Evolutionary conservation across 2,888 invertebrate genomes (phyloP).

Genomic region (Cyclophora albipunctata): DNA sequence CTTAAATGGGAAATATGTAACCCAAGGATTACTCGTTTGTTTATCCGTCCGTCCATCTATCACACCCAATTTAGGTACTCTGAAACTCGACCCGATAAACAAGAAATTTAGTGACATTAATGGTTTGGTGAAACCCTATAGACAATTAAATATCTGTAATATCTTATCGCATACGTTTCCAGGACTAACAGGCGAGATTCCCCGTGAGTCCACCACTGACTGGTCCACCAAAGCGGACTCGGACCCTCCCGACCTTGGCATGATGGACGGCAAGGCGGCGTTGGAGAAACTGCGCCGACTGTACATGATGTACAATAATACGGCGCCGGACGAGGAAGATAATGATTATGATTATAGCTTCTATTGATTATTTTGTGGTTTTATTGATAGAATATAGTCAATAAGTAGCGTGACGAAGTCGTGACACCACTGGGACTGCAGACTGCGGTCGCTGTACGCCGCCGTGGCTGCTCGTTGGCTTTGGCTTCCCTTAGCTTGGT

Average conservation of each 20-base stretch:
- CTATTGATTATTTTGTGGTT: slow-evolving; percentile 33
- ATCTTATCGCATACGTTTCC: not conserved
- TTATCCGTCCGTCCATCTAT: too few species aligned
- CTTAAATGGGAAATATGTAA: too few species aligned
- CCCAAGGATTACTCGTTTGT: too few species aligned
- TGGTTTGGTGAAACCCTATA: too few species aligned
- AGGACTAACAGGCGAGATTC: slow-evolving; percentile 51
- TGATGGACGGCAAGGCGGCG: slow-evolving; percentile 36
- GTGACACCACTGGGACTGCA: too few species aligned
- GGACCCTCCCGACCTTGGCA: slow-evolving; percentile 34
- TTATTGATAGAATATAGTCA: not conserved
- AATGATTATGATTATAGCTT: slow-evolving; percentile 57
- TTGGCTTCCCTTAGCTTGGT: slow-evolving; percentile 89
- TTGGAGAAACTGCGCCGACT: slow-evolving; percentile 54
- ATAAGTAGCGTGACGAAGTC: too few species aligned
- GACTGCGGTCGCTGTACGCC: slow-evolving; percentile 75
- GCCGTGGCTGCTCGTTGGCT: slow-evolving; percentile 88
- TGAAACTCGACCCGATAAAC: too few species aligned
- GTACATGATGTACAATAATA: slow-evolving; percentile 46
- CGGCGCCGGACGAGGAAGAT: slow-evolving; percentile 39
- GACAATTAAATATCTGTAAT: too few species aligned
- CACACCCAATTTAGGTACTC: too few species aligned
- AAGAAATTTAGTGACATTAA: too few species aligned
- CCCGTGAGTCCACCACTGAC: slow-evolving; percentile 50
- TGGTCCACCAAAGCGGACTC: slow-evolving; percentile 42